Conservation (phyloP, 2,888 invertebrate genomes). For the Pyrgus malvae region DNA sequence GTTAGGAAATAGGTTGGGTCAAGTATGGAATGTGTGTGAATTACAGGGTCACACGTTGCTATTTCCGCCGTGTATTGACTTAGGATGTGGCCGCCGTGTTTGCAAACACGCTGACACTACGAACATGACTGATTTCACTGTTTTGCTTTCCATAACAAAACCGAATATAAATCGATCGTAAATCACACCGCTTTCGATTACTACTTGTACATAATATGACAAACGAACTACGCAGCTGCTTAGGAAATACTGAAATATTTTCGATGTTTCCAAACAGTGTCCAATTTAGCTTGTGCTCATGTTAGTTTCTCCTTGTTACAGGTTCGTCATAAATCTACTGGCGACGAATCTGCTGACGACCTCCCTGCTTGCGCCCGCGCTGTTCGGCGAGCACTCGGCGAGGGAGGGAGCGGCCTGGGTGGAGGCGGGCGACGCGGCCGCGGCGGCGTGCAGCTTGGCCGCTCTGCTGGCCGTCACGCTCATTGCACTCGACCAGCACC, state of each 20-base stretch:
- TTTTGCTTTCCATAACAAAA: conserved; percentile 24
- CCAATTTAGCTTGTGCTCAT: conserved; percentile 25
- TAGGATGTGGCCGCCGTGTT: conserved; percentile 38
- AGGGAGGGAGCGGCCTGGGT: conserved; percentile 83
- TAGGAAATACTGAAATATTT: conserved; percentile 4
- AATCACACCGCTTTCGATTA: conserved; percentile 2
- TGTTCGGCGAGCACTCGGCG: conserved; percentile 82
- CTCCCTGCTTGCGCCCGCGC: conserved; percentile 73
- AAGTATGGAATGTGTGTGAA: conserved; percentile 22
- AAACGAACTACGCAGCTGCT: neutral
- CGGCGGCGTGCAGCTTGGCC: conserved; percentile 62
- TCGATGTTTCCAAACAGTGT: neutral
- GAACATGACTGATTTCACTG: conserved; percentile 30
- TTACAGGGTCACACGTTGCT: conserved; percentile 36
- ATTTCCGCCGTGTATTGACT: conserved; percentile 30
- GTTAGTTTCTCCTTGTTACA: conserved; percentile 60
- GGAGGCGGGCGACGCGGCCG: conserved; percentile 77
- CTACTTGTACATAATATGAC: too few relatives aligned
- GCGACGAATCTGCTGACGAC: conserved; percentile 76
- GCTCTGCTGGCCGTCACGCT: conserved; percentile 68
- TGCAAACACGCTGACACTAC: conserved; percentile 39
- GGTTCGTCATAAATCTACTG: conserved; percentile 84
- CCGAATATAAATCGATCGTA: conserved; percentile 17
- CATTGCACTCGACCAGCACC: conserved; percentile 78
- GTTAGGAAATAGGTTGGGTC: conserved; percentile 27